phyloP scores from a whole-genome alignment of 2,113 vertebrate species.

The Solenodon paradoxus region DNA sequence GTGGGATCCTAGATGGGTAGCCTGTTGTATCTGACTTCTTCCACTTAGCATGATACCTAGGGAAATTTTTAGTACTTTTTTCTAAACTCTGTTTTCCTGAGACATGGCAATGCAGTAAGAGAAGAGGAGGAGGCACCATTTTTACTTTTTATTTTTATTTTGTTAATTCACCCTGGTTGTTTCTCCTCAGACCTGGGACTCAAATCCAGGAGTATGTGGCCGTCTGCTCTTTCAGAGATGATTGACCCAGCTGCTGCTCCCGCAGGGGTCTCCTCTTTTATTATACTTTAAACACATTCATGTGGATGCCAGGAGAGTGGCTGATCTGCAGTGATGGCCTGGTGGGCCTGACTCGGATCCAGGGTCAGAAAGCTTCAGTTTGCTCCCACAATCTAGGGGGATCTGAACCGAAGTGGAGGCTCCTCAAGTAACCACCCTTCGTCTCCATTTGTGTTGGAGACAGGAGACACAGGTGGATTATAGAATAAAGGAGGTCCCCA shows the following conservation, averaged over 20 bases:
- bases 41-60: too few relatives aligned
- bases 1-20: too few relatives aligned
- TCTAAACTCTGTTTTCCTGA: background rate
- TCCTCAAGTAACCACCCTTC: background rate
- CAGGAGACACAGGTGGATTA: background rate
- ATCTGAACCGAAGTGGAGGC: background rate
- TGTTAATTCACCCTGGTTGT: too few relatives aligned
- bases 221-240: too few relatives aligned
- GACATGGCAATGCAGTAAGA: background rate
- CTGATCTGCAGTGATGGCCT: background rate
- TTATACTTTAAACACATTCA: fast-evolving
- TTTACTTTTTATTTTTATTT: too few relatives aligned
- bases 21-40: background rate
- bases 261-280: background rate
- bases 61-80: background rate
- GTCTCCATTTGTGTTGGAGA: background rate
- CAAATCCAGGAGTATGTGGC: too few relatives aligned
- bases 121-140: too few relatives aligned
- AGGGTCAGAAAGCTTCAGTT: background rate
- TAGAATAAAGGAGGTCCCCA: background rate
- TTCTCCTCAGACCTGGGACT: too few relatives aligned
- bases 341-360: background rate
- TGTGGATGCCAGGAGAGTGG: background rate
- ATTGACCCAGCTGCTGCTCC: too few relatives aligned
- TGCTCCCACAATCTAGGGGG: fast-evolving